These are phyloP conservation scores for Ceryle rudis DNA, from an alignment of 2,797 vertebrate genomes.

Conservation along the genomic window DNA sequence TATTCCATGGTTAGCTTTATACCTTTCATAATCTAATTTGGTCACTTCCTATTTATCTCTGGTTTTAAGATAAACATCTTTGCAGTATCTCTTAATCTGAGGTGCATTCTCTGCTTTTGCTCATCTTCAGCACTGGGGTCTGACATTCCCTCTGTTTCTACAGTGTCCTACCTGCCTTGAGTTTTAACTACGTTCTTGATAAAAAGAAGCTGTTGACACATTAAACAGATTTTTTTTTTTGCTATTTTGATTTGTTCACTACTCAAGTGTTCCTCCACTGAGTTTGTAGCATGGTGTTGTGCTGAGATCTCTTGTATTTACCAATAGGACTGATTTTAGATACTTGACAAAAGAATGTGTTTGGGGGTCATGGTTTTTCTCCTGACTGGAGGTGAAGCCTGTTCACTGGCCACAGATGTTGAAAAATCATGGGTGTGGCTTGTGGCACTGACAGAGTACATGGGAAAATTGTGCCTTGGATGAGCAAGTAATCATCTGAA, in stretches of 20 bases:
- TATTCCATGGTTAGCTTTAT: background rate
- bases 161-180: background rate
- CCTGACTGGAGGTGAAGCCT: background rate
- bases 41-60: background rate
- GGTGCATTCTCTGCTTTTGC: background rate
- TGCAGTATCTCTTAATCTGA: background rate
- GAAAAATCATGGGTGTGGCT: background rate
- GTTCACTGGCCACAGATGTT: background rate
- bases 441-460: background rate
- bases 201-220: background rate
- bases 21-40: background rate
- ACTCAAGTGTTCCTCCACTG: background rate
- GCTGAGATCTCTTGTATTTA: background rate
- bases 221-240: background rate
- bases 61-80: background rate
- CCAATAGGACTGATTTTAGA: background rate
- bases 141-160: background rate
- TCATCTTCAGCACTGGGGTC: background rate
- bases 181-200: background rate
- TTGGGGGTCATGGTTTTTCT: background rate
- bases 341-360: background rate
- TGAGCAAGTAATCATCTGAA: background rate
- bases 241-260: background rate
- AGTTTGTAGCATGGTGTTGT: background rate
- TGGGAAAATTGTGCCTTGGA: background rate